phyloP scores from a whole-genome alignment of 2,797 vertebrate genomes.

The Rhinella marina region DNA sequence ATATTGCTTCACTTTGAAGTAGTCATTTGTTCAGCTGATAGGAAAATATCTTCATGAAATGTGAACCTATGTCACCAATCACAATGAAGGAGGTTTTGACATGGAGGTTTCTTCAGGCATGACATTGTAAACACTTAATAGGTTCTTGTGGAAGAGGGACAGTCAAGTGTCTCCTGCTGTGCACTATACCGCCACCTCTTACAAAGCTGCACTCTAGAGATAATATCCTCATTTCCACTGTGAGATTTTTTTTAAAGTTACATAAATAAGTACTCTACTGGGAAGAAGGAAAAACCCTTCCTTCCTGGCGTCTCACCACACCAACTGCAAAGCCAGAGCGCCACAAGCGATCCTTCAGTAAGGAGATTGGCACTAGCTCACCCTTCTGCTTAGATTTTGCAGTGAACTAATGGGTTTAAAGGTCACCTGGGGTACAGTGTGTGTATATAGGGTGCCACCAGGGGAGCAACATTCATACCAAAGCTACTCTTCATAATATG shows the following conservation, averaged over 20 bases:
- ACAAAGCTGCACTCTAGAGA: background rate
- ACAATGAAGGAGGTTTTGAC: background rate
- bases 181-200: background rate
- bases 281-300: too few relatives aligned
- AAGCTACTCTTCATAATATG: background rate
- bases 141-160: constrained; percentile 7
- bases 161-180: constrained; percentile 39
- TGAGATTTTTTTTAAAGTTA: background rate
- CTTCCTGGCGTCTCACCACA: background rate
- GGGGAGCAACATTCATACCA: background rate
- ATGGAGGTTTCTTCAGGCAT: constrained; percentile 26
- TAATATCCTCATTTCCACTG: background rate
- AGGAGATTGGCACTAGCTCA: background rate
- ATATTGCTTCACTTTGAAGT: constrained; percentile 37
- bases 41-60: constrained; percentile 24
- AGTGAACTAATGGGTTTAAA: background rate
- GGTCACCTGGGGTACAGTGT: background rate
- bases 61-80: constrained; percentile 25
- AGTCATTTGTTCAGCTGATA: constrained; percentile 34
- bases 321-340: background rate
- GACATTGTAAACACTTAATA: constrained; percentile 41
- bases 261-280: background rate
- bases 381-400: background rate
- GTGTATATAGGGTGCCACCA: background rate
- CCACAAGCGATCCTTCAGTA: background rate